Evolutionary conservation across 2,797 vertebrate species (phyloP).

Genomic region (Benthosema pterotum): DNA sequence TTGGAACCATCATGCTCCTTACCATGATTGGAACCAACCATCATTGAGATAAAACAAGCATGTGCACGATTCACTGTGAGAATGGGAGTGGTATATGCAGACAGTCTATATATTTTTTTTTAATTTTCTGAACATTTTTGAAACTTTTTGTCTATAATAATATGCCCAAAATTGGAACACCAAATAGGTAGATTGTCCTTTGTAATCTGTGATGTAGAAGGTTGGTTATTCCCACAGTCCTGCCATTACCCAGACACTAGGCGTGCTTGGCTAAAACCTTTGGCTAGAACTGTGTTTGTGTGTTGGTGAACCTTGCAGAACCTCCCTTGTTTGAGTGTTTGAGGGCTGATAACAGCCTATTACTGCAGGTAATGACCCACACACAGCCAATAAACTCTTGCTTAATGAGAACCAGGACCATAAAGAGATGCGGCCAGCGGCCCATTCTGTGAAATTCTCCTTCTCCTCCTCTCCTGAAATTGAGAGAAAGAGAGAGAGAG

Average conservation of each 20-base stretch:
- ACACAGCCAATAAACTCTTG: conserved; percentile 72
- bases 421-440: conserved; percentile 46
- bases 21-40: too few species aligned
- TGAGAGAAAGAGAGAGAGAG: too few species aligned
- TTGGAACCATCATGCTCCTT: too few species aligned
- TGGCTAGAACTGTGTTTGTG: conserved; percentile 49
- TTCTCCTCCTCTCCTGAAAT: conserved; percentile 36
- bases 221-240: neutral
- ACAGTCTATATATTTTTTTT: too few species aligned
- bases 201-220: too few species aligned
- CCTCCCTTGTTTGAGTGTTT: conserved; percentile 61
- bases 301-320: conserved; percentile 58
- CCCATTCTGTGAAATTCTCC: conserved; percentile 33
- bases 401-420: conserved; percentile 68
- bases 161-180: too few species aligned
- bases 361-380: conserved; percentile 76
- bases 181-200: neutral
- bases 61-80: too few species aligned
- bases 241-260: neutral
- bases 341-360: conserved; percentile 69
- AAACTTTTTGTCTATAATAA: too few species aligned
- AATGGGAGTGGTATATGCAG: too few species aligned
- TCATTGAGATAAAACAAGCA: too few species aligned
- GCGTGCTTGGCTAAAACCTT: conserved; percentile 27
- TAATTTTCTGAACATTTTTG: too few species aligned